Percentiles rank a stretch among this genome's conserved stretches.
Evolutionary conservation across 2,888 invertebrate species (phyloP).

Genomic region (Glaucopsyche alexis): DNA sequence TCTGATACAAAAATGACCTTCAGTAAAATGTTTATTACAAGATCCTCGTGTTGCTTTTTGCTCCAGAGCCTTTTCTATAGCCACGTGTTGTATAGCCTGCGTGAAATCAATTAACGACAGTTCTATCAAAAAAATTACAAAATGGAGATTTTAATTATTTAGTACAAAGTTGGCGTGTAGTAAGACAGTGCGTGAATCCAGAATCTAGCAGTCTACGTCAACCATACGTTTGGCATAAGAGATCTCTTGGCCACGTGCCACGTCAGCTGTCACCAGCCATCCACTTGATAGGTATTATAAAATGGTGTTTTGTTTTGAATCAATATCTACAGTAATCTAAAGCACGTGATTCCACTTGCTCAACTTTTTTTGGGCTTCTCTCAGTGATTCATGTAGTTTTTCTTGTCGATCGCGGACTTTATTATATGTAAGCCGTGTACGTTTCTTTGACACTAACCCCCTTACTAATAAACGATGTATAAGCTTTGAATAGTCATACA

Average conservation of each 20-base stretch:
- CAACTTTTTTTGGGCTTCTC: slow-evolving; percentile 23
- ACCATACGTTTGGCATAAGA: slow-evolving; percentile 53
- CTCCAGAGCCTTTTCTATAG: too few species aligned
- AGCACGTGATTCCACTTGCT: slow-evolving; percentile 51
- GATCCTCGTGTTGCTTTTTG: not conserved
- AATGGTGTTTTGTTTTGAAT: slow-evolving; percentile 71
- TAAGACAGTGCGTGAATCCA: slow-evolving; percentile 19
- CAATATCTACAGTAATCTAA: slow-evolving; percentile 52
- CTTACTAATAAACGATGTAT: too few species aligned
- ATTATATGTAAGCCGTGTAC: not conserved
- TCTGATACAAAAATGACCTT: not conserved
- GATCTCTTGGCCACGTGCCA: slow-evolving; percentile 62
- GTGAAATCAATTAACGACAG: too few species aligned
- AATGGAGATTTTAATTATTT: not conserved
- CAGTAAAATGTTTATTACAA: not conserved
- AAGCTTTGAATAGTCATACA: too few species aligned
- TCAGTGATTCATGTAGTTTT: slow-evolving; percentile 18
- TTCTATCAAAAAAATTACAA: not conserved
- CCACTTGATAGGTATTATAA: slow-evolving; percentile 58
- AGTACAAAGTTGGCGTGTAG: not conserved
- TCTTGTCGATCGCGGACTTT: not conserved
- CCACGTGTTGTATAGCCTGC: too few species aligned
- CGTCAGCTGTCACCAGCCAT: slow-evolving; percentile 65
- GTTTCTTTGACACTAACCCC: not conserved
- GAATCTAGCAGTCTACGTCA: slow-evolving; percentile 45